phyloP scores from a whole-genome alignment of 2,113 vertebrate species.

The Sterna hirundo region DNA sequence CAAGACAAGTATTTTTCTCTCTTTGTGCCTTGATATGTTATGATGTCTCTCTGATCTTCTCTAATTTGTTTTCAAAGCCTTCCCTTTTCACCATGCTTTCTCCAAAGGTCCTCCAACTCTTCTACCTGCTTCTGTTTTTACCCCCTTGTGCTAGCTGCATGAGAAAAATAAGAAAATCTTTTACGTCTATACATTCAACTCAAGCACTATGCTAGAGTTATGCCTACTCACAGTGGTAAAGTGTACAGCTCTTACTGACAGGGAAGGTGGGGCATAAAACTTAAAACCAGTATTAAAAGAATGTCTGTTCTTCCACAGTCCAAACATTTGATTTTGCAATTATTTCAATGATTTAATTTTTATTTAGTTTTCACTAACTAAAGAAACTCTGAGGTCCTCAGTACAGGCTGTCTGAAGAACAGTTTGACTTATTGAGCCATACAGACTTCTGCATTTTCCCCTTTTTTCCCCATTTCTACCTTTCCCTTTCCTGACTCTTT shows the following conservation, averaged over 20 bases:
- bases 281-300: neutral
- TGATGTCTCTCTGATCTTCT: neutral
- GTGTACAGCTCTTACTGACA: rapidly evolving
- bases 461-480: neutral
- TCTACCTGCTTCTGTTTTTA: neutral
- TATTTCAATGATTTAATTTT: neutral
- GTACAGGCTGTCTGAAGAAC: neutral
- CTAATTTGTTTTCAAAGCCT: neutral
- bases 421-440: neutral
- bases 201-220: neutral
- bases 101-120: neutral
- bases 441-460: neutral
- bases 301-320: neutral
- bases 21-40: neutral
- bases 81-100: neutral
- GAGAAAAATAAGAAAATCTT: neutral
- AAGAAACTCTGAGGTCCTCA: neutral
- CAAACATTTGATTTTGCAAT: neutral
- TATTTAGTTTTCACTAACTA: neutral
- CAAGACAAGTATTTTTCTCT: neutral
- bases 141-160: neutral
- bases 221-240: neutral
- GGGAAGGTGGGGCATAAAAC: neutral
- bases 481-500: neutral
- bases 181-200: neutral